Percentiles rank a stretch among this genome's conserved stretches.
These are phyloP conservation scores for Drosophila micromelanica DNA, from an alignment of 1,140 invertebrate genomes.

Conservation along the genomic window DNA sequence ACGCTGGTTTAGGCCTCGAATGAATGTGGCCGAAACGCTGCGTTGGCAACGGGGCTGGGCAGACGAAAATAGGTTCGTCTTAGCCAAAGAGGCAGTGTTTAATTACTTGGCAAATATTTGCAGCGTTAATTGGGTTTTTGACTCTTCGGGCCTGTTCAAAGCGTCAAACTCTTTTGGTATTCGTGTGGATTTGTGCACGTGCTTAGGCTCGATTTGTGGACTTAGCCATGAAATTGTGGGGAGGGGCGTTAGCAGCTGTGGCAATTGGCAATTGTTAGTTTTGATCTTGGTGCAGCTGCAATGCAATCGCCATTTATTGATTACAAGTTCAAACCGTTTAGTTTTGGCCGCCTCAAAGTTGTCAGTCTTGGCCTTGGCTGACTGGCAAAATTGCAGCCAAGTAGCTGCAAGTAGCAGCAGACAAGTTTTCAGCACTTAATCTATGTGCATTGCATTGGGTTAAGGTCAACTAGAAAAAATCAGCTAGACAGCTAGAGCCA, in stretches of 20 bases:
- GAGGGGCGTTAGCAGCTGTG: not conserved
- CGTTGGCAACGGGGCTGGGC: conserved; percentile 11
- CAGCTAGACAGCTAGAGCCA: conserved; percentile 54
- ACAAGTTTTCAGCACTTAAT: conserved; percentile 79
- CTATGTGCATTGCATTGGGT: conserved; percentile 80
- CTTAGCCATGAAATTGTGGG: conserved; percentile 51
- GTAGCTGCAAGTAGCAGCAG: conserved; percentile 7
- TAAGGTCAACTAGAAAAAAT: conserved; percentile 83
- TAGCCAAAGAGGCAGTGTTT: conserved; percentile 55
- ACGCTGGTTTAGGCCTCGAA: conserved; percentile 58
- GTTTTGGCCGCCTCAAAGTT: conserved; percentile 76
- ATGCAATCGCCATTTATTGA: conserved; percentile 75
- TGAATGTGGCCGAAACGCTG: conserved; percentile 41
- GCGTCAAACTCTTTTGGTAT: conserved; percentile 45
- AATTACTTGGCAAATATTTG: conserved; percentile 80
- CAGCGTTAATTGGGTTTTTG: conserved; percentile 75
- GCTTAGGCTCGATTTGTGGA: conserved; percentile 46
- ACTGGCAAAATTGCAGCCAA: conserved; percentile 69
- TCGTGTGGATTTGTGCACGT: conserved; percentile 50
- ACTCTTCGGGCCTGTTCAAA: conserved; percentile 20
- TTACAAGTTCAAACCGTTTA: conserved; percentile 82
- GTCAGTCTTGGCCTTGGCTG: conserved; percentile 76
- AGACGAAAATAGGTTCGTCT: conserved; percentile 20
- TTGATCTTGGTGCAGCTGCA: conserved; percentile 66
- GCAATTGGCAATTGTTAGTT: not conserved